phyloP scores from a whole-genome alignment of 2,888 invertebrate genomes.

The Digitonthophagus gazella region DNA sequence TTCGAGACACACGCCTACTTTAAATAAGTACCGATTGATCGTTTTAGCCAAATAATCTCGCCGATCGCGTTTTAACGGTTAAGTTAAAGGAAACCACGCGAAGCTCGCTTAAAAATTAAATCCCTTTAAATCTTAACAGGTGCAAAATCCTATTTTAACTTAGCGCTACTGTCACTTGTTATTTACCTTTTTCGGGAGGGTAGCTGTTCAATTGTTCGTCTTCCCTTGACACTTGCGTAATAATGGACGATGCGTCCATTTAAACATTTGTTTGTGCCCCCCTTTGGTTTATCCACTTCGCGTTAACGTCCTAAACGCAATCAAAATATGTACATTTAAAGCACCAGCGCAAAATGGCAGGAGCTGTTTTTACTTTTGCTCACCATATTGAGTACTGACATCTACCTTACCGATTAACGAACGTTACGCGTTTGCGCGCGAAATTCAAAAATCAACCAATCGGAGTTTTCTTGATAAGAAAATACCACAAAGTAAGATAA shows the following conservation, averaged over 20 bases:
- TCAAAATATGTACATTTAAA: slow-evolving; percentile 38
- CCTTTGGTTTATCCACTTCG: slow-evolving; percentile 36
- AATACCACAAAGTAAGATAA: not conserved
- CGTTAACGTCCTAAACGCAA: slow-evolving; percentile 32
- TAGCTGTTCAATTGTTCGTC: slow-evolving; percentile 93
- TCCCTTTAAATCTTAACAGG: slow-evolving; percentile 33
- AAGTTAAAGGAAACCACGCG: slow-evolving; percentile 3
- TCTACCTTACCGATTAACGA: slow-evolving; percentile 33
- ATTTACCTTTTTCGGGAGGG: slow-evolving; percentile 88
- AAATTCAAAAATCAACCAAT: slow-evolving; percentile 30
- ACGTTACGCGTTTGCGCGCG: slow-evolving; percentile 25
- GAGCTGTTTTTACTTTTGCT: slow-evolving; percentile 41
- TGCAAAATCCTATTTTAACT: slow-evolving; percentile 31
- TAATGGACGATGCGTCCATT: slow-evolving; percentile 99
- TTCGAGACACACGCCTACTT: slow-evolving; percentile 45
- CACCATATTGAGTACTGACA: slow-evolving; percentile 34
- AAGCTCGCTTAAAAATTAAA: too few species aligned
- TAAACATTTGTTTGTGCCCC: slow-evolving; percentile 62
- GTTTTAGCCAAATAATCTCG: too few species aligned
- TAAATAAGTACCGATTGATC: slow-evolving; percentile 20
- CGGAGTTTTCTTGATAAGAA: too few species aligned
- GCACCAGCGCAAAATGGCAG: slow-evolving; percentile 48
- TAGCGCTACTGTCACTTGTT: slow-evolving; percentile 40
- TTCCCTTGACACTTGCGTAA: slow-evolving; percentile 97
- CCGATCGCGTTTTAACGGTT: too few species aligned